Conservation (phyloP, 2,888 invertebrate genomes). For the Watsonalla binaria region DNA sequence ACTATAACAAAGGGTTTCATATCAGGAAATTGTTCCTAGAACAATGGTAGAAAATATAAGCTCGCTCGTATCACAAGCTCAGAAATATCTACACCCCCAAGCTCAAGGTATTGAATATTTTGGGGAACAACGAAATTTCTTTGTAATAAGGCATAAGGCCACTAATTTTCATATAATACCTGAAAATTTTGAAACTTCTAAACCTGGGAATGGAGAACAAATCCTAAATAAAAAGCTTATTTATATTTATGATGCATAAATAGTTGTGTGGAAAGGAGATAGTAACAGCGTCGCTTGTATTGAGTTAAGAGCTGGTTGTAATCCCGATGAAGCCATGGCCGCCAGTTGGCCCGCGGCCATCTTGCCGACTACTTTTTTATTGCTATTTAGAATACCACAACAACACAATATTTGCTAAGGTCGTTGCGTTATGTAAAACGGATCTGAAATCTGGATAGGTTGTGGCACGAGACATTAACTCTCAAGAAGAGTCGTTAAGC, state of each 20-base stretch:
- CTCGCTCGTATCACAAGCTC: constrained; percentile 38
- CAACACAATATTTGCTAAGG: constrained; percentile 19
- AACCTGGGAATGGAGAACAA: constrained; percentile 1
- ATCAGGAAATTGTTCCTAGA: constrained; percentile 68
- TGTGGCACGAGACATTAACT: background rate
- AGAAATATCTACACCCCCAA: constrained; percentile 29
- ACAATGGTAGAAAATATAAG: constrained; percentile 61
- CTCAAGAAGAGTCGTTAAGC: background rate
- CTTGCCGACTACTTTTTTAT: constrained; percentile 22
- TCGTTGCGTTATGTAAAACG: constrained; percentile 17
- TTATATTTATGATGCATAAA: constrained; percentile 21
- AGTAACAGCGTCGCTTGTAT: constrained; percentile 26
- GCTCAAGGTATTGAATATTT: constrained; percentile 20
- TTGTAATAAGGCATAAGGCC: background rate
- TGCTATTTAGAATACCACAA: constrained; percentile 33
- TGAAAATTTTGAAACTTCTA: background rate
- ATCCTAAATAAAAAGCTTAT: constrained; percentile 14
- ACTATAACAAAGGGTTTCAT: constrained; percentile 69
- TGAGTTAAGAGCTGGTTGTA: constrained; percentile 32
- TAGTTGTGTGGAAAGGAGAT: constrained; percentile 24
- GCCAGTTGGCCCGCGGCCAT: constrained; percentile 49
- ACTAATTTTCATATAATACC: too few relatives aligned
- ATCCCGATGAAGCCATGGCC: constrained; percentile 27
- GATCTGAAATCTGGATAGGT: background rate
- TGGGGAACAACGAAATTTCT: constrained; percentile 2